Conservation (phyloP, 2,113 vertebrate species). For the Pachycephala philippinensis region DNA sequence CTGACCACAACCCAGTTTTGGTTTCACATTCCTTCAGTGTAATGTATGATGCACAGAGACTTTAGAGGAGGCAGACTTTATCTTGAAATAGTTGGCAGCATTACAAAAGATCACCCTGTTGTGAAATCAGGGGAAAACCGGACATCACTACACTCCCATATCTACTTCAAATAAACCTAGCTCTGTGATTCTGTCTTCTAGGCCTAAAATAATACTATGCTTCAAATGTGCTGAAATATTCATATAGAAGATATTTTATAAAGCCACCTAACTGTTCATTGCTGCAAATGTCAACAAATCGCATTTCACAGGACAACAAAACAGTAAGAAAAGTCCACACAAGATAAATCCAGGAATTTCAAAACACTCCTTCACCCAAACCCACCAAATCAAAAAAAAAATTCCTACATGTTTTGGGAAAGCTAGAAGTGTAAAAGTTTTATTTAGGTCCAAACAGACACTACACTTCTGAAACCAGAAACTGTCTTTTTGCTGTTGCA, state of each 20-base stretch:
- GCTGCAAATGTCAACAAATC: background rate
- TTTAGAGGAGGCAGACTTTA: background rate
- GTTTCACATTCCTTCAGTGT: background rate
- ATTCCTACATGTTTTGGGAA: background rate
- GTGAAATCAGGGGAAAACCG: background rate
- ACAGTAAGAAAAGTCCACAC: background rate
- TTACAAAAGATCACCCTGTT: background rate
- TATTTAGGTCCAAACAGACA: background rate
- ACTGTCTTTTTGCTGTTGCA: background rate
- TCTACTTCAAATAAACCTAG: background rate
- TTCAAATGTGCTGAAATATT: background rate
- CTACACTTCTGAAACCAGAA: background rate
- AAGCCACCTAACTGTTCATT: background rate
- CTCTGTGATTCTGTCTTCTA: background rate
- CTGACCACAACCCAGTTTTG: background rate
- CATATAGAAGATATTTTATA: background rate
- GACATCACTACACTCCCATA: background rate
- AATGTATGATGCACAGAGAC: background rate
- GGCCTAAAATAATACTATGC: background rate
- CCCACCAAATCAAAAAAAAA: background rate
- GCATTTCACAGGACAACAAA: background rate
- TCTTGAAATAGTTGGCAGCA: background rate
- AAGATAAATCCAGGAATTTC: background rate
- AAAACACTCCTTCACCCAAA: background rate
- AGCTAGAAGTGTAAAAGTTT: background rate